Conservation (phyloP, 2,113 vertebrate species). For the Nymphicus hollandicus region DNA sequence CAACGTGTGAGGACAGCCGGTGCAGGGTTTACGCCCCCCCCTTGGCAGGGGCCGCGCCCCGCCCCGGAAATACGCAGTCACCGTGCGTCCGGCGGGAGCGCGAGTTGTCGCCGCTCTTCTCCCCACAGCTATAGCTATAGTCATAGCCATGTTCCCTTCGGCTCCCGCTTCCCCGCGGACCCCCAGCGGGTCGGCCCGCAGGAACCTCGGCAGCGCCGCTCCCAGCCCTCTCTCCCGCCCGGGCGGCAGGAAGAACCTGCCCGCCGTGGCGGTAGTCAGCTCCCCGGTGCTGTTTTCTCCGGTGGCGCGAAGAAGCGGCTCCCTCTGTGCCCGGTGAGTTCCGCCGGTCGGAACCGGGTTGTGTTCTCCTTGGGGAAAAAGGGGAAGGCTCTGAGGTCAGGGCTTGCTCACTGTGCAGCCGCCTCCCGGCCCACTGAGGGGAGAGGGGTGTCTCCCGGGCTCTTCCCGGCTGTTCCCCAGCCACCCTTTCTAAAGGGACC, state of each 20-base stretch:
- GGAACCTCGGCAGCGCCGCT: slow-evolving; percentile 29
- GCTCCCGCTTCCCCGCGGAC: slow-evolving; percentile 65
- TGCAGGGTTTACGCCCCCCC: rapidly evolving
- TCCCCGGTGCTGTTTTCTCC: slow-evolving; percentile 72
- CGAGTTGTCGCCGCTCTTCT: rapidly evolving
- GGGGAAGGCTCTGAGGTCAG: neutral
- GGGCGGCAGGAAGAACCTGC: slow-evolving; percentile 44
- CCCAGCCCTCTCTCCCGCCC: slow-evolving; percentile 60
- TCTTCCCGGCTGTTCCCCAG: too few relatives aligned
- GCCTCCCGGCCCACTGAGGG: neutral
- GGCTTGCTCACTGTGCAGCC: neutral
- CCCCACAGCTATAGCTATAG: rapidly evolving
- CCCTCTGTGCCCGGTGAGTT: slow-evolving; percentile 72
- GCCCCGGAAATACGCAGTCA: neutral
- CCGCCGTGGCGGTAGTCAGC: neutral
- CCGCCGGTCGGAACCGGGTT: neutral
- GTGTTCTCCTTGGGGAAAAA: neutral
- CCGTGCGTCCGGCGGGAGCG: neutral
- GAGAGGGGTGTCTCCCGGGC: neutral
- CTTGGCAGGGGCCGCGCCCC: too few relatives aligned
- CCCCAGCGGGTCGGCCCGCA: slow-evolving; percentile 51
- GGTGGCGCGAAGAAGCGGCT: slow-evolving; percentile 53
- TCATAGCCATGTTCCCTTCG: slow-evolving; percentile 55
- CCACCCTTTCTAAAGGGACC: too few relatives aligned
- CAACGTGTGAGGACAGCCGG: rapidly evolving